Evolutionary conservation across 2,113 vertebrate species (phyloP), one percentile per base, ranked within the genome.

Genomic region (Toxotes jaculatrix): DNA sequence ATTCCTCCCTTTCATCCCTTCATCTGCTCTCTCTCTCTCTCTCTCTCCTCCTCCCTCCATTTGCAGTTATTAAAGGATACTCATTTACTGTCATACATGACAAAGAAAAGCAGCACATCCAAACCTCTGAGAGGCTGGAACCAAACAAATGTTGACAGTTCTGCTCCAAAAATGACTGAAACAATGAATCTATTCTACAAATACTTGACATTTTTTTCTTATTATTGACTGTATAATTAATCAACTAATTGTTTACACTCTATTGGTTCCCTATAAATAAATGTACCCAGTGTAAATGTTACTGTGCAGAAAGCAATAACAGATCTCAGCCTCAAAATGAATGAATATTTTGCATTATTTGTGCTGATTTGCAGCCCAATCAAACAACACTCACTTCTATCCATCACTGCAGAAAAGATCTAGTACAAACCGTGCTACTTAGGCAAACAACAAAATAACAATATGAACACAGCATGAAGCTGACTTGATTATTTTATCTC

Each of bases 21-120:
- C 27, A 27, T 27, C 27, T 27, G n/a, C 36, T 38, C 69, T 53
- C 69, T 53, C 69, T 67, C 80, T 79, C 60, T 56, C 64, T 49
- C 82, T 67, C 77, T 43, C 57, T 49, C 61, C n/a, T n/a, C n/a
- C n/a, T n/a, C 27, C 27, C 27, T 27, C 27, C 27, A 27, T 27
- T 27, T 27, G 27, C 27, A 27, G 23, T 10, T 3, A 36, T 34
- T 17, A n/a, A 56, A 10, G n/a, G 4, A 38, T 17, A 23, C 8
- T 42, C 2, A 19, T 36, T 10, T 56, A 42, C 1, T 2, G 51
- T 27, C 34, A 69, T 32, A 53, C 21, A 36, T 55, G 7, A 36
- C 17, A 51, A 8, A 14, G 9, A 13, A 13, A 38, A 16, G 34
- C 11, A 40, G 7, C 49, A 71, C 7, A 32, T 49, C 45, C 16